These are phyloP conservation scores for Coremacera marginata DNA, from an alignment of 2,888 invertebrate genomes.

Conservation along the genomic window DNA sequence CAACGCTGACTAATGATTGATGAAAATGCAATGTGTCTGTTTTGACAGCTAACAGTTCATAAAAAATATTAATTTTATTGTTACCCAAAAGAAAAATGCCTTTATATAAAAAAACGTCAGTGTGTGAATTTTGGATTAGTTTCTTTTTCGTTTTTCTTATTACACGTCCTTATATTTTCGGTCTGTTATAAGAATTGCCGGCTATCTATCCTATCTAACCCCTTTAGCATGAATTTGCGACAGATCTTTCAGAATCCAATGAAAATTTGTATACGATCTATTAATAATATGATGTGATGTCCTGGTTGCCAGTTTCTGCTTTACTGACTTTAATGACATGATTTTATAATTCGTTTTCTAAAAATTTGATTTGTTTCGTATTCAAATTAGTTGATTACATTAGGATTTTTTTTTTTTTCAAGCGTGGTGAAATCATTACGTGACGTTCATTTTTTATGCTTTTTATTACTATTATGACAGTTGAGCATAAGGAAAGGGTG, in stretches of 20 bases:
- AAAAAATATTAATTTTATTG: neutral
- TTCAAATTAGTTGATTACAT: neutral
- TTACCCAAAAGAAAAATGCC: neutral
- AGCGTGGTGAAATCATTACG: neutral
- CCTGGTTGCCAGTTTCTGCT: neutral
- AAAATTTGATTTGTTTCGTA: neutral
- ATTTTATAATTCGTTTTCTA: neutral
- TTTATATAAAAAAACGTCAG: too few relatives aligned
- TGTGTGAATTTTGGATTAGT: neutral
- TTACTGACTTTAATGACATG: neutral
- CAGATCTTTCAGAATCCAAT: neutral
- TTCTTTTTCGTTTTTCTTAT: neutral
- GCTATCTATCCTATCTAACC: neutral
- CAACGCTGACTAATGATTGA: conserved; percentile 20
- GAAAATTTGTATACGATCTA: neutral
- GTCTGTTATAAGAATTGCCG: too few relatives aligned
- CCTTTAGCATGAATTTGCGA: neutral
- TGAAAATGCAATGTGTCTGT: conserved; percentile 25
- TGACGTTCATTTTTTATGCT: neutral
- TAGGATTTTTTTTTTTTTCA: neutral
- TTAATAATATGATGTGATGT: neutral
- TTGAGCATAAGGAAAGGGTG: neutral
- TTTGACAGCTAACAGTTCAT: conserved; percentile 23
- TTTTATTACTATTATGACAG: neutral
- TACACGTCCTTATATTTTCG: neutral